Base-by-base conservation (phyloP, 1,140 invertebrate genomes). In the Anagrus nilaparvatae region DNA sequence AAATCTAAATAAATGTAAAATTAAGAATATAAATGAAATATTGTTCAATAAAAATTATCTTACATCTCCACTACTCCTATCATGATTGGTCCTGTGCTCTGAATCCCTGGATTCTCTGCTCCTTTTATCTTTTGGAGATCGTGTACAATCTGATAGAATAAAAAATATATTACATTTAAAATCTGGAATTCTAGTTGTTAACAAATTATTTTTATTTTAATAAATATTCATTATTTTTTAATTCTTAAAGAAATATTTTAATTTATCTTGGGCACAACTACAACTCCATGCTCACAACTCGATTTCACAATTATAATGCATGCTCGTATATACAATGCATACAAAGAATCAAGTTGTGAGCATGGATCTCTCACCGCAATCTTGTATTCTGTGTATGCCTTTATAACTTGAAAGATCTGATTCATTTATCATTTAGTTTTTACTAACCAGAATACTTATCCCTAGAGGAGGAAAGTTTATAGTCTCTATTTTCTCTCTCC, bases 401-500 rank as follows among this genome's bases (percentile, higher is more conserved):
- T n/a, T n/a, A n/a, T n/a, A n/a, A n/a, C n/a, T n/a, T n/a, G n/a
- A n/a, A n/a, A n/a, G n/a, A n/a, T n/a, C n/a, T n/a, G n/a, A n/a
- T n/a, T n/a, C n/a, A n/a, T n/a, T n/a, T n/a, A n/a, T n/a, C n/a
- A n/a, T n/a, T n/a, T n/a, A n/a, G n/a, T n/a, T n/a, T 21, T 47
- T 43, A 57, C 49, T 66, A 71, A 81, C 78, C 78, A 63, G 78
- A 76, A 81, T 83, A 82, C 77, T 87, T 87, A 72, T 86, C 84
- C 69, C 84, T 83, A 71, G 77, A 79, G 70, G 78, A 69, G 62
- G 65, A 65, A 66, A 69, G 74, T 72, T 84, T 88, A 67, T 85
- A 87, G 75, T 87, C 81, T 85, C 78, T 82, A 75, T 78, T 80
- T 77, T 88, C 87, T 79, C 86, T 86, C 79, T 89, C 85, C 78